Conservation (phyloP, 1,140 invertebrate species). For the Amphibalanus amphitrite region DNA sequence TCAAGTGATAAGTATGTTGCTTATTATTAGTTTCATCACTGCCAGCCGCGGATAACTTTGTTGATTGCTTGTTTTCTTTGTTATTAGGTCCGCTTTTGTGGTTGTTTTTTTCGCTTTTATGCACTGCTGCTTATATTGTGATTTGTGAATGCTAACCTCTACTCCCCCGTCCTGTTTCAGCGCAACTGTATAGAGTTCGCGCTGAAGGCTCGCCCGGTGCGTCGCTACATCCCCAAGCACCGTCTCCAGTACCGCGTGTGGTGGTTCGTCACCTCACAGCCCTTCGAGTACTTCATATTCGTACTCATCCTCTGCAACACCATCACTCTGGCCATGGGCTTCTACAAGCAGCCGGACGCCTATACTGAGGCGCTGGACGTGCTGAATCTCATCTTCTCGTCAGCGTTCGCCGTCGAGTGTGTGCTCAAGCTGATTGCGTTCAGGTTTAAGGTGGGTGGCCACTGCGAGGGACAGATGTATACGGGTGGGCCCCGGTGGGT, state of each 20-base stretch:
- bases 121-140: too few species aligned
- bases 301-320: conserved; percentile 96
- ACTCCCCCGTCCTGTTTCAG: conserved; percentile 29
- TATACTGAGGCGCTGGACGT: conserved; percentile 80
- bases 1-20: too few species aligned
- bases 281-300: conserved; percentile 98
- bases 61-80: too few species aligned
- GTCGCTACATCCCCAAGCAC: conserved; percentile 95
- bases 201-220: conserved; percentile 90
- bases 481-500: too few species aligned
- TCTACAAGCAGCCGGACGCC: conserved; percentile 62
- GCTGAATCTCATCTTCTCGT: conserved; percentile 97
- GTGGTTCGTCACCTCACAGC: conserved; percentile 99
- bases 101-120: too few species aligned
- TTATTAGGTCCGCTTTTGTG: too few species aligned
- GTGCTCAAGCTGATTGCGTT: conserved; percentile 99
- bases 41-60: too few species aligned
- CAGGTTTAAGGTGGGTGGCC: conserved; percentile 74
- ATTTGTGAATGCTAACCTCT: too few species aligned
- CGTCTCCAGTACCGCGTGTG: conserved; percentile 98
- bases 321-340: conserved; percentile 95
- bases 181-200: conserved; percentile 99
- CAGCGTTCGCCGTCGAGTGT: conserved; percentile 93
- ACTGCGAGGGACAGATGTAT: too few species aligned
- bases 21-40: too few species aligned